Conservation (phyloP, 2,888 invertebrate species). For the Amorpha juglandis region DNA sequence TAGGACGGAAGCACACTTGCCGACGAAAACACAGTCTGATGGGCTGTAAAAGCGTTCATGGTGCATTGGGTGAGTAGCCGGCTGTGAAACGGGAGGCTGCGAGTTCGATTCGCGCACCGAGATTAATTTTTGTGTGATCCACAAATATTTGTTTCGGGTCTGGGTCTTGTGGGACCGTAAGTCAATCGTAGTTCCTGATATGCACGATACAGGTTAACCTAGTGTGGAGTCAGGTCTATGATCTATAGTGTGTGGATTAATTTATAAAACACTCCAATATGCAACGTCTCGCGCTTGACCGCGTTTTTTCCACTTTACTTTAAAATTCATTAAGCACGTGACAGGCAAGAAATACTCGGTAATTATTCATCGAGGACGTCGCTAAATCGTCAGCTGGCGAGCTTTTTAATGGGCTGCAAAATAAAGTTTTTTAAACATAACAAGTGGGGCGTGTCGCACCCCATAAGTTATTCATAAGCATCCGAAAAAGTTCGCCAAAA, state of each 20-base stretch:
- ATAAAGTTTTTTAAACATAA: slow-evolving; percentile 78
- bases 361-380: slow-evolving; percentile 80
- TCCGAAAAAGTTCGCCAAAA: slow-evolving; percentile 59
- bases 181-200: too few relatives aligned
- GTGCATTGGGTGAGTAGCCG: too few relatives aligned
- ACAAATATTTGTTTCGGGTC: too few relatives aligned
- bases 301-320: slow-evolving; percentile 45
- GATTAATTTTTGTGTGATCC: too few relatives aligned
- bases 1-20: too few relatives aligned
- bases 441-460: slow-evolving; percentile 72
- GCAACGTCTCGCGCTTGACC: slow-evolving; percentile 9
- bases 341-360: slow-evolving; percentile 79
- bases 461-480: slow-evolving; percentile 76
- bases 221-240: too few relatives aligned
- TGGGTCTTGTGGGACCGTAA: too few relatives aligned
- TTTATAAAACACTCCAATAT: background rate
- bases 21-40: background rate
- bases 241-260: too few relatives aligned
- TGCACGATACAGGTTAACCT: too few relatives aligned
- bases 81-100: too few relatives aligned
- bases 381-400: slow-evolving; percentile 73
- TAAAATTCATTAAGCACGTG: slow-evolving; percentile 81
- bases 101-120: too few relatives aligned
- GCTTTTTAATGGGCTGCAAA: slow-evolving; percentile 74
- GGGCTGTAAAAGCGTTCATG: too few relatives aligned